A percentile compares a stretch with the other conserved stretches of the same genome.
These are phyloP conservation scores for Aspidoscelis tigris DNA, from an alignment of 2,113 vertebrate species.

Conservation along the genomic window DNA sequence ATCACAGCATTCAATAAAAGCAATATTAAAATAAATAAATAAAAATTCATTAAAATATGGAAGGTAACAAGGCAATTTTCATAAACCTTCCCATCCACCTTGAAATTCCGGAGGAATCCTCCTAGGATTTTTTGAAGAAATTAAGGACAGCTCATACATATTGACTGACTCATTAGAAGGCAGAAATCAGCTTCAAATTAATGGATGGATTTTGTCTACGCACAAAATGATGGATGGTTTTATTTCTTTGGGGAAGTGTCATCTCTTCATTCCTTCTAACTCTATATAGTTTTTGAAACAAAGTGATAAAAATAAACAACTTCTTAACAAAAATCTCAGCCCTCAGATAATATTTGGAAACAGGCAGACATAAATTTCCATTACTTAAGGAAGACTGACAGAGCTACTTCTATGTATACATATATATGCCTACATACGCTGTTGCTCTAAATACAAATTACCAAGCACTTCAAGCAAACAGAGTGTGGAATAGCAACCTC, in stretches of 20 bases:
- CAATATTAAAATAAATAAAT: no score
- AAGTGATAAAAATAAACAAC: background rate
- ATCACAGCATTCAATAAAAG: no score
- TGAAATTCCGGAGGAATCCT: background rate
- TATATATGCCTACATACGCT: accelerated
- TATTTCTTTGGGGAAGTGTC: background rate
- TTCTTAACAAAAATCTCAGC: background rate
- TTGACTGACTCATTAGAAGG: background rate
- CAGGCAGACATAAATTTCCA: background rate
- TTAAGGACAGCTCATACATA: background rate
- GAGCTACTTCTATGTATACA: accelerated
- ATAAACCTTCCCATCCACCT: background rate
- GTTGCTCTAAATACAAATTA: background rate
- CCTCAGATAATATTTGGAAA: accelerated
- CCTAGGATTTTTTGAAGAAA: background rate
- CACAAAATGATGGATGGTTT: background rate
- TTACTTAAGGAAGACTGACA: accelerated
- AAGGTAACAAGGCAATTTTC: background rate
- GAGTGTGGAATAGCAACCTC: background rate
- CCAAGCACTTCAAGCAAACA: background rate
- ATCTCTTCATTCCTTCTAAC: background rate
- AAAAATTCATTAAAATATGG: no score
- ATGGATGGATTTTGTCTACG: background rate
- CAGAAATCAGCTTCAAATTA: background rate
- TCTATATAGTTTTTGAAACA: background rate